Evolutionary conservation across 2,888 invertebrate species (phyloP), one percentile per base, ranked within the genome.

Genomic region (Pristionchus mayeri): DNA sequence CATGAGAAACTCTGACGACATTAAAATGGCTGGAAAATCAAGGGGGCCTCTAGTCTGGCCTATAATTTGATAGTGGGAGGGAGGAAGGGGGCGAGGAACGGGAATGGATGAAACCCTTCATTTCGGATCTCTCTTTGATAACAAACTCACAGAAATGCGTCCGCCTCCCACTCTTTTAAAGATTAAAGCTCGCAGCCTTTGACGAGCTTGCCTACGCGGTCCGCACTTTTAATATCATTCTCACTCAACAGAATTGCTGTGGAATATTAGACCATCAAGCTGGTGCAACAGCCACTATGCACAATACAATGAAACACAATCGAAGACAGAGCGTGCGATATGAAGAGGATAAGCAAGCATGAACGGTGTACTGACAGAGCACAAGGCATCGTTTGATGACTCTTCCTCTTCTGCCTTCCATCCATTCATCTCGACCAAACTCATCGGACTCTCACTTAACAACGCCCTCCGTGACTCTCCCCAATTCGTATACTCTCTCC

Each of bases 41-140:
- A 63, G 63, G 21, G 4, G 3, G 40, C 16, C n/a, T 3, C 50
- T 37, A 50, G 50, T 50, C 71, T 24, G 6, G 40, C 16, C 71
- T 71, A 21, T 71, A 76, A 52, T 76, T 76, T 50, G 76, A 76
- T 76, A 76, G 76, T 50, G 76, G 76, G 48, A 21, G 48, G 76
- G 48, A 50, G 76, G 50, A 44, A 13, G 4, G 18, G 71, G 71
- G 7, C 21, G 30, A 60, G 21, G 40, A 27, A 40, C 6, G 24
- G 24, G 27, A 48, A 44, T 24, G 75, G 44, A 13, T n/a, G 75
- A 48, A 75, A 75, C 76, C 76, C 76, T 76, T 48, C 50, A 52
- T 76, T 50, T 76, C 75, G n/a, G n/a, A n/a, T 30, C 27, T 16
- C 50, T 9, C 76, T 30, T 24, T 50, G 76, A 48, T 50, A 48